Conservation (phyloP, 2,888 invertebrate genomes). For the Hypena proboscidalis region DNA sequence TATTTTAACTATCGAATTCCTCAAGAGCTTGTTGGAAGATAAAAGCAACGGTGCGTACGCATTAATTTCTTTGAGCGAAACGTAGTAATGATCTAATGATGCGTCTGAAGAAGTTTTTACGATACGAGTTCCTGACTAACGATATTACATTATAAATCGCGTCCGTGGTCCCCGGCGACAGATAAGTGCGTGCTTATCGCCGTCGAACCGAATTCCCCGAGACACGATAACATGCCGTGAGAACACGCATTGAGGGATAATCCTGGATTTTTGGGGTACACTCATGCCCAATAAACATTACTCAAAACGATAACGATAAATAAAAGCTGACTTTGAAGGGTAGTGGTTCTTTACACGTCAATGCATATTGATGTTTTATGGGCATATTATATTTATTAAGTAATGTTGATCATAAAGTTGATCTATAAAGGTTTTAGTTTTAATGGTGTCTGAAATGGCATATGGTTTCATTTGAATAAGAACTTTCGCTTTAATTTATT, state of each 20-base stretch:
- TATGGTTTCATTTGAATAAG: slow-evolving; percentile 15
- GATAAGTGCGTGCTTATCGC: slow-evolving; percentile 76
- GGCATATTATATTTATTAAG: slow-evolving; percentile 8
- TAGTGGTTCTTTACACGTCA: slow-evolving; percentile 31
- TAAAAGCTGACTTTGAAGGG: slow-evolving; percentile 47
- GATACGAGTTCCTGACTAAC: slow-evolving; percentile 30
- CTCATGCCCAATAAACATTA: slow-evolving; percentile 52
- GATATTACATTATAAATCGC: slow-evolving; percentile 58
- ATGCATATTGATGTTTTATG: slow-evolving; percentile 43
- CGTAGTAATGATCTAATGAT: slow-evolving; percentile 29
- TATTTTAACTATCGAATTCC: slow-evolving; percentile 15
- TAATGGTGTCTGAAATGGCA: slow-evolving; percentile 14
- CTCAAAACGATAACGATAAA: slow-evolving; percentile 50
- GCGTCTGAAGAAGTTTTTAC: slow-evolving; percentile 28
- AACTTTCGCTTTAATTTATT: slow-evolving; percentile 15
- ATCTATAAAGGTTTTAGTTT: slow-evolving; percentile 13
- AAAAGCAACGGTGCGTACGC: slow-evolving; percentile 32
- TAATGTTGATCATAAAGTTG: no score
- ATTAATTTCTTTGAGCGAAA: slow-evolving; percentile 28
- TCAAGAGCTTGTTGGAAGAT: slow-evolving; percentile 34
- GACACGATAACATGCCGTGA: slow-evolving; percentile 71
- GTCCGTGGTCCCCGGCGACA: slow-evolving; percentile 51
- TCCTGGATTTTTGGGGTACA: slow-evolving; percentile 53
- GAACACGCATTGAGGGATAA: slow-evolving; percentile 64
- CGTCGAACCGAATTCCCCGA: slow-evolving; percentile 59